Evolutionary conservation across 2,797 vertebrate genomes (phyloP).

Genomic region (Anomalospiza imberbis): DNA sequence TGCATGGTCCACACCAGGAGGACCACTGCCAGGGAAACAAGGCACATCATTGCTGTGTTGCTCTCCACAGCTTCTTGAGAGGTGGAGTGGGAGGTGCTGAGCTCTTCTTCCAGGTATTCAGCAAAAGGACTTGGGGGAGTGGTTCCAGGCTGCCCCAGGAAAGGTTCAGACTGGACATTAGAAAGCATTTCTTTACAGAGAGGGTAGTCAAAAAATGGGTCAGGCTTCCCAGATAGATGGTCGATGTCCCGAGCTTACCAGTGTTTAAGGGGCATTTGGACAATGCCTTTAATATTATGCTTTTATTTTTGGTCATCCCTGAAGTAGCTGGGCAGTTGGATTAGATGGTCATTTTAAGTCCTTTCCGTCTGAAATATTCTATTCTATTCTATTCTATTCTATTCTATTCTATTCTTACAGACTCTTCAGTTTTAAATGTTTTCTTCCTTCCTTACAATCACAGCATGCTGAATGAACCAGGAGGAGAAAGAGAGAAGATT

Average conservation of each 20-base stretch:
- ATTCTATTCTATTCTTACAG: neutral
- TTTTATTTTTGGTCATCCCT: neutral
- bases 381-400: neutral
- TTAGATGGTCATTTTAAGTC: neutral
- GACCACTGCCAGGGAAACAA: neutral
- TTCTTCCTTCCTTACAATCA: neutral
- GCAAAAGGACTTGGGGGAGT: too few species aligned
- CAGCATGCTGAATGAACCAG: neutral
- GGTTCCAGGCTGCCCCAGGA: neutral
- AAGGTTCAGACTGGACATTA: neutral
- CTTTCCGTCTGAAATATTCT: neutral
- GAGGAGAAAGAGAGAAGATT: neutral
- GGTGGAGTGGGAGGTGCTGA: neutral
- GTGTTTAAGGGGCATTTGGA: neutral
- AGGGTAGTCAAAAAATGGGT: neutral
- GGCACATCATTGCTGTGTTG: neutral
- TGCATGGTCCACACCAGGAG: neutral
- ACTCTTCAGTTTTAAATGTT: fast-evolving
- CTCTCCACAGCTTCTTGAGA: neutral
- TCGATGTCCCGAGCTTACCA: neutral
- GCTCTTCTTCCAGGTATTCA: neutral
- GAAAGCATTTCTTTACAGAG: neutral
- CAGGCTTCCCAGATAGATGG: neutral
- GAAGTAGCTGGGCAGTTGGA: neutral
- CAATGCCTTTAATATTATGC: neutral